Evolutionary conservation across 2,888 invertebrate species (phyloP).

Genomic region (Frankliniella fusca): DNA sequence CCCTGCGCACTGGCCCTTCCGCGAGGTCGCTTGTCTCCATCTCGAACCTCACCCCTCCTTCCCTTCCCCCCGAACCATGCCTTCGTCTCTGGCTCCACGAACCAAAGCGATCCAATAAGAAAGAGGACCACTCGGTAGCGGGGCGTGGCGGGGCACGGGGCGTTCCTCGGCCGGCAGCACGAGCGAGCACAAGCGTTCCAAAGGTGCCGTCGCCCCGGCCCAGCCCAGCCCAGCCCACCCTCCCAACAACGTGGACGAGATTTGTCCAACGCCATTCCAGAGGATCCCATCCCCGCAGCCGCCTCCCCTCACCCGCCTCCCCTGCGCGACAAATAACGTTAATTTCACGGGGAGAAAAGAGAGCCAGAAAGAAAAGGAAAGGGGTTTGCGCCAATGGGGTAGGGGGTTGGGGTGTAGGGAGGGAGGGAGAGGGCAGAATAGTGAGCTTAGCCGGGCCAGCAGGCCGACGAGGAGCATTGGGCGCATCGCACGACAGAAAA

Average conservation of each 20-base stretch:
- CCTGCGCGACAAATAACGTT: slow-evolving; percentile 15
- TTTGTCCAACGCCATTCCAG: slow-evolving; percentile 13
- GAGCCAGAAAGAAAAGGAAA: background rate
- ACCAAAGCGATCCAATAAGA: background rate
- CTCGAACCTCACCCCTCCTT: background rate
- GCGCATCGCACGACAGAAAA: background rate
- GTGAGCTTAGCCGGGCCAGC: too few species aligned
- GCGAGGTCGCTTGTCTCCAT: background rate
- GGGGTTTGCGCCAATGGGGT: background rate
- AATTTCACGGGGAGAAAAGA: background rate
- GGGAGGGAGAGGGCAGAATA: too few species aligned
- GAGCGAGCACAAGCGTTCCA: too few species aligned
- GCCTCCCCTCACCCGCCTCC: background rate
- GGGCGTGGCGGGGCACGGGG: background rate
- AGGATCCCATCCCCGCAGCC: background rate
- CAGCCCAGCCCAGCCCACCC: too few species aligned
- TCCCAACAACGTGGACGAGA: background rate
- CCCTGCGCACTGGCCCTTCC: background rate
- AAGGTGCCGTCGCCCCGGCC: too few species aligned
- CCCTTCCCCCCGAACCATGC: background rate
- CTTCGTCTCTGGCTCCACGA: too few species aligned
- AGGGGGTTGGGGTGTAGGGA: too few species aligned
- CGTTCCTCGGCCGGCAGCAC: too few species aligned
- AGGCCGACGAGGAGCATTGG: too few species aligned
- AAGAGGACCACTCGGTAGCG: background rate